phyloP scores from a whole-genome alignment of 1,140 invertebrate genomes.

The Trachymyrmex septentrionalis region DNA sequence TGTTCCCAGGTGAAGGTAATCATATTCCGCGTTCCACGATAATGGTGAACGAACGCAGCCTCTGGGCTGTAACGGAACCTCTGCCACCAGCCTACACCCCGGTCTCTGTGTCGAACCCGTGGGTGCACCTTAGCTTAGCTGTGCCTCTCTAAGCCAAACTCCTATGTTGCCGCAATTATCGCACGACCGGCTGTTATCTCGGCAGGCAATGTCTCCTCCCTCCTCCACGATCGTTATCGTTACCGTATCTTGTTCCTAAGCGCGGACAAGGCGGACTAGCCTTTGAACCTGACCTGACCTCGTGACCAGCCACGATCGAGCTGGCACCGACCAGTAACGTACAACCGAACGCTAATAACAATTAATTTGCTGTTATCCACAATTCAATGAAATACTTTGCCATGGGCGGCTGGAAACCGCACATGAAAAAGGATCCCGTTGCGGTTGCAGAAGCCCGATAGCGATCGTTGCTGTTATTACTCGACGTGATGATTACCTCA shows the following conservation, averaged over 20 bases:
- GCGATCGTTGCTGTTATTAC: constrained; percentile 34
- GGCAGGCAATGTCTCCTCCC: constrained; percentile 18
- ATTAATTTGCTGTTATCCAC: constrained; percentile 58
- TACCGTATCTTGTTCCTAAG: constrained; percentile 62
- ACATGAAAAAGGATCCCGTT: constrained; percentile 43
- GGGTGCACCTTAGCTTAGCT: constrained; percentile 66
- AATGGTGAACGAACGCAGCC: constrained; percentile 83
- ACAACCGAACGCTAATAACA: constrained; percentile 43
- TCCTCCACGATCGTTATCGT: constrained; percentile 66
- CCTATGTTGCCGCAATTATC: constrained; percentile 71
- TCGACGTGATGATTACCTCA: constrained; percentile 11
- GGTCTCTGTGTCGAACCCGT: constrained; percentile 71
- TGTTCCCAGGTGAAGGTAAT: constrained; percentile 82
- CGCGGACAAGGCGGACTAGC: constrained; percentile 59
- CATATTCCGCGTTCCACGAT: constrained; percentile 85
- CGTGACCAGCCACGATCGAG: constrained; percentile 10
- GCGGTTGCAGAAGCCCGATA: constrained; percentile 43
- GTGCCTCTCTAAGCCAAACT: constrained; percentile 59
- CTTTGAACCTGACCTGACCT: constrained; percentile 50
- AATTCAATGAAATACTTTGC: constrained; percentile 47
- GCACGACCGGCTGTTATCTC: constrained; percentile 72
- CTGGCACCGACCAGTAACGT: neutral
- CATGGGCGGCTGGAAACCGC: constrained; percentile 17
- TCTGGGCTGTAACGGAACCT: constrained; percentile 82
- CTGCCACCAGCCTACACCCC: constrained; percentile 76